These are phyloP conservation scores for Amphiduros pacificus DNA, from an alignment of 2,888 invertebrate species.

Conservation along the genomic window DNA sequence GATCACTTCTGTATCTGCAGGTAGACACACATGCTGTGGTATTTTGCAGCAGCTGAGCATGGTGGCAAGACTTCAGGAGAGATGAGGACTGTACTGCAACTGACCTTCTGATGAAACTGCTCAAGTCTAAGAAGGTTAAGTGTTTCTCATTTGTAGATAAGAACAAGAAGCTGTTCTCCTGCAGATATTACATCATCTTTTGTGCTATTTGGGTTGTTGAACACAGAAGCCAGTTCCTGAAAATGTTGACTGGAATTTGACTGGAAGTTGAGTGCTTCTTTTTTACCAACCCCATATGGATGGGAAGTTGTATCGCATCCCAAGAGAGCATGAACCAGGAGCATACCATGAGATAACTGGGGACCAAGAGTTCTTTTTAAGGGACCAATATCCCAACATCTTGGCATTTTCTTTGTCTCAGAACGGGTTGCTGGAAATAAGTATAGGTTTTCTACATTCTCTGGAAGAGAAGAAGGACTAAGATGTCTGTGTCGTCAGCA, in stretches of 20 bases:
- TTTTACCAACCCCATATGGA: neutral
- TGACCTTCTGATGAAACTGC: constrained; percentile 25
- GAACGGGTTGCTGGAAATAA: neutral
- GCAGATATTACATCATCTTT: neutral
- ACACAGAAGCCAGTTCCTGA: neutral
- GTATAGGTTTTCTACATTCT: neutral
- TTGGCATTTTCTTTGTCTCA: neutral
- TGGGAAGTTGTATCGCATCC: constrained; percentile 3
- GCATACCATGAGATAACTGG: neutral
- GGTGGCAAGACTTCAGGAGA: constrained; percentile 32
- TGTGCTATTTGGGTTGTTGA: neutral
- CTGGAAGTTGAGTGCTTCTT: neutral
- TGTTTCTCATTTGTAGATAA: neutral
- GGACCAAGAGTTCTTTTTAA: neutral
- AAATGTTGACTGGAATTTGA: neutral
- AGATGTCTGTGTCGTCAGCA: constrained; percentile 40
- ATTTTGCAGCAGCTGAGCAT: constrained; percentile 30
- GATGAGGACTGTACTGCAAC: constrained; percentile 18
- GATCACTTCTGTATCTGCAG: constrained; percentile 33
- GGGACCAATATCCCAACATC: neutral
- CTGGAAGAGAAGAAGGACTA: constrained; percentile 28
- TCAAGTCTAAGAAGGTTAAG: neutral
- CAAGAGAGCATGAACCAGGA: neutral
- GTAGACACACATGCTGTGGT: constrained; percentile 30
- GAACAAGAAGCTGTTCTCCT: neutral